These are phyloP conservation scores for Thymelicus sylvestris DNA, from an alignment of 2,888 invertebrate species.

Conservation along the genomic window DNA sequence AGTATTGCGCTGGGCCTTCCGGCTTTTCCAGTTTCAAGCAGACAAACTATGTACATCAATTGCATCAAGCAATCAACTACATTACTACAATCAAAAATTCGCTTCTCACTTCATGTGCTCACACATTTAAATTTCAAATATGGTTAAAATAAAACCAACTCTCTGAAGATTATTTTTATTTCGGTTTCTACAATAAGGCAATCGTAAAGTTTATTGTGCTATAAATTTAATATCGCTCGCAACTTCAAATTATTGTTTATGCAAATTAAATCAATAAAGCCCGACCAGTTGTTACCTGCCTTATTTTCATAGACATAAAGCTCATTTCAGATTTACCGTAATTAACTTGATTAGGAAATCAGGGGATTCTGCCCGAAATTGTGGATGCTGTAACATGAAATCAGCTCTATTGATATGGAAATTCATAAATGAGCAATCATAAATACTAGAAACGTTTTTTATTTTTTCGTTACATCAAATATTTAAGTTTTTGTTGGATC, in stretches of 20 bases:
- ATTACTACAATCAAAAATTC: no score
- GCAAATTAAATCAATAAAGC: constrained; percentile 9
- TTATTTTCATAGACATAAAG: background rate
- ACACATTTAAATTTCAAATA: background rate
- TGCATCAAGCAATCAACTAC: no score
- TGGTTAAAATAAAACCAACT: constrained; percentile 32
- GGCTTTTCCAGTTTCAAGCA: no score
- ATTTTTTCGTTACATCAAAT: no score
- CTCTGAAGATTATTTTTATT: constrained; percentile 45
- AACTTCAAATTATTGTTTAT: constrained; percentile 31
- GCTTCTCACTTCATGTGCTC: no score
- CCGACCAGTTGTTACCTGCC: background rate
- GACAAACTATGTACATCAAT: no score
- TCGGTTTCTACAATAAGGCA: constrained; percentile 44
- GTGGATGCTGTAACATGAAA: constrained; percentile 4
- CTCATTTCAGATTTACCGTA: constrained; percentile 1
- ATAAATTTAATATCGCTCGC: constrained; percentile 42
- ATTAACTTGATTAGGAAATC: constrained; percentile 6
- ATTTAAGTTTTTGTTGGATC: no score
- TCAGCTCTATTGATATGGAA: constrained; percentile 7
- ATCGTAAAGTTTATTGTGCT: constrained; percentile 45
- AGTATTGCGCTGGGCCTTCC: no score
- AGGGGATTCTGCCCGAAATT: constrained; percentile 13
- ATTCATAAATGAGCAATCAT: constrained; percentile 12
- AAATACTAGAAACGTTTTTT: no score